Conservation (phyloP, 2,113 vertebrate genomes). For the Panthera uncia region DNA sequence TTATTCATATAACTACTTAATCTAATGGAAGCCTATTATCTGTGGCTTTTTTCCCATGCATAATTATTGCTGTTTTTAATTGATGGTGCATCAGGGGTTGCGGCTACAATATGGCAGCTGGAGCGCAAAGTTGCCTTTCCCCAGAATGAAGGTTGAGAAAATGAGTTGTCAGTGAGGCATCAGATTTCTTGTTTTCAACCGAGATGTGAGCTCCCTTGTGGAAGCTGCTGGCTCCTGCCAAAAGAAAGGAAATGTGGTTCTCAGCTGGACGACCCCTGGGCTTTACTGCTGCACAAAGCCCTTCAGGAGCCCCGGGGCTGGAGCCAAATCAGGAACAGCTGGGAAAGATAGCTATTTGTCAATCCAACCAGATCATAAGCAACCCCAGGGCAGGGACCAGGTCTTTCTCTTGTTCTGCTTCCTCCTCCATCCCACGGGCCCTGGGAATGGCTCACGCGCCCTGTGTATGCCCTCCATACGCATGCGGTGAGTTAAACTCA, state of each 20-base stretch:
- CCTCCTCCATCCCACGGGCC: not conserved
- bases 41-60: constrained; percentile 84
- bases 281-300: constrained; percentile 44
- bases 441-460: not conserved
- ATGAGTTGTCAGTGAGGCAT: not conserved
- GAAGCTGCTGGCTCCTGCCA: constrained; percentile 43
- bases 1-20: constrained; percentile 87
- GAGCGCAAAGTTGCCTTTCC: constrained; percentile 57
- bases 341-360: constrained; percentile 61
- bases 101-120: constrained; percentile 81
- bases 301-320: constrained; percentile 72
- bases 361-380: constrained; percentile 62
- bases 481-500: not conserved
- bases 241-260: constrained; percentile 59
- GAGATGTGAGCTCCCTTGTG: constrained; percentile 46
- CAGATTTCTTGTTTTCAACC: not conserved
- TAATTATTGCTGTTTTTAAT: constrained; percentile 86
- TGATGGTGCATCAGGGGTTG: constrained; percentile 84
- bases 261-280: constrained; percentile 66
- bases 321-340: constrained; percentile 70
- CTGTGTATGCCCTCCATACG: not conserved
- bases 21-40: constrained; percentile 88
- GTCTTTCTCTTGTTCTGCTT: not conserved
- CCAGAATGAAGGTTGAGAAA: constrained; percentile 62
- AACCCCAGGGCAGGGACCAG: constrained; percentile 41